These are phyloP conservation scores for Muscicapa comitata DNA, from an alignment of 2,797 vertebrate genomes.

Conservation along the genomic window DNA sequence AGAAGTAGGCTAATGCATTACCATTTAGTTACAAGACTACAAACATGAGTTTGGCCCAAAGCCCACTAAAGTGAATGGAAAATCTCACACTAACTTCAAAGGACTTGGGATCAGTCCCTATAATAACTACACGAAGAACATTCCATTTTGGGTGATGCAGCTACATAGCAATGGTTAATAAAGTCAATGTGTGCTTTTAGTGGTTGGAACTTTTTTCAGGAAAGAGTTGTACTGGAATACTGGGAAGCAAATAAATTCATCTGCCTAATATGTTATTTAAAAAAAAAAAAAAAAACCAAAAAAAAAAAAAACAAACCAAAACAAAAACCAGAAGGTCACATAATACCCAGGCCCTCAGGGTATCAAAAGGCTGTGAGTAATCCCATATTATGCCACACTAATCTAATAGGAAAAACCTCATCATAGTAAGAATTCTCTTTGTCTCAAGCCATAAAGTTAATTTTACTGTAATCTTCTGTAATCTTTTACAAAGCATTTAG, in stretches of 20 bases:
- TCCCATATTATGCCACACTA: not conserved
- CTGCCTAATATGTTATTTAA: not conserved
- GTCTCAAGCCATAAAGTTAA: not conserved
- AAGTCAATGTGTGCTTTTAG: not conserved
- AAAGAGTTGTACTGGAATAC: not conserved
- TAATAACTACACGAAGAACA: slow-evolving; percentile 18
- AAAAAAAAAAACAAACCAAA: too few species aligned
- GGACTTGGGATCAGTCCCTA: not conserved
- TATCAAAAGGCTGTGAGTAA: not conserved
- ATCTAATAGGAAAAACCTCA: not conserved
- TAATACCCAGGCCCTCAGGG: not conserved
- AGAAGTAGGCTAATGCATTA: not conserved
- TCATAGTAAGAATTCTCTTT: not conserved
- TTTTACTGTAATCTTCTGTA: not conserved
- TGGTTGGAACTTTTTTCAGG: not conserved
- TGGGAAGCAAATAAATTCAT: not conserved
- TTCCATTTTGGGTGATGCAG: slow-evolving; percentile 15
- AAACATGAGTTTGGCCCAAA: not conserved
- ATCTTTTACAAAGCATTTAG: not conserved
- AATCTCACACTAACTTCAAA: slow-evolving; percentile 51
- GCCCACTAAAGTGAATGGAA: slow-evolving; percentile 27
- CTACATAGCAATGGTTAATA: slow-evolving; percentile 2
- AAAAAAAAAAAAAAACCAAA: too few species aligned
- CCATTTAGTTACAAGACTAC: not conserved
- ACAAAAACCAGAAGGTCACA: not conserved